A percentile compares a stretch with the other conserved stretches of the same genome.
Evolutionary conservation across 1,140 invertebrate genomes (phyloP).

Genomic region (Aphelenchoides fujianensis): DNA sequence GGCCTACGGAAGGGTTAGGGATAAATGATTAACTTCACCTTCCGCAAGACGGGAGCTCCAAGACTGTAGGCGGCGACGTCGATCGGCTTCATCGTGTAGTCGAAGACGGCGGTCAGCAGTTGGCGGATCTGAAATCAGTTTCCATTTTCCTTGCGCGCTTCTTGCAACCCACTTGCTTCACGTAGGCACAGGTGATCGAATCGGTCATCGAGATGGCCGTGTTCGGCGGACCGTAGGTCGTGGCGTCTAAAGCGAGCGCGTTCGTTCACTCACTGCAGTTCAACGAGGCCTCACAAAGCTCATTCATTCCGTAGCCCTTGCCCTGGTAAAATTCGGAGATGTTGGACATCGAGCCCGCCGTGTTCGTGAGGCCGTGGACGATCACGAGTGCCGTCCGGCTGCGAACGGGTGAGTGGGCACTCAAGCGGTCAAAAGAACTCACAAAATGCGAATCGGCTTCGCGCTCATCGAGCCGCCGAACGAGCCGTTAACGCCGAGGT

Average conservation of each 20-base stretch:
- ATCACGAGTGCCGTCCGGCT: background rate
- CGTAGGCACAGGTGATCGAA: background rate
- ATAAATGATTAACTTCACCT: too few relatives aligned
- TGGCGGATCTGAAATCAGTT: constrained; percentile 31
- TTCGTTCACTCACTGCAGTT: background rate
- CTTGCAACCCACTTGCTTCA: constrained; percentile 3
- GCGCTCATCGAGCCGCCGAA: background rate
- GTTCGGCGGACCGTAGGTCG: background rate
- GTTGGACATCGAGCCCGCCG: background rate
- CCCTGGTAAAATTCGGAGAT: background rate
- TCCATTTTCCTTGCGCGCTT: background rate
- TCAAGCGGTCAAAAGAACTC: background rate
- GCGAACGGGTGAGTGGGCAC: background rate
- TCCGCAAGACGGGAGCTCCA: constrained; percentile 33
- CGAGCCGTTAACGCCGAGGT: background rate
- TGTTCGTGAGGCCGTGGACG: background rate
- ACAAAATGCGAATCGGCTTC: background rate
- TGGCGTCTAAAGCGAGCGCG: background rate
- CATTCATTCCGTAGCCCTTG: background rate
- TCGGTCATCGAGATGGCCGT: background rate
- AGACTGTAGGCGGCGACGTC: constrained; percentile 42
- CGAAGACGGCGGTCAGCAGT: constrained; percentile 20
- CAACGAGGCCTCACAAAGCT: background rate
- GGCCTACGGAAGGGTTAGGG: too few relatives aligned
- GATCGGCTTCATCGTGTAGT: constrained; percentile 27